Evolutionary conservation across 37 sponge, comb jelly and placozoan genomes (phyloP).

Genomic region (Agelas oroides): DNA sequence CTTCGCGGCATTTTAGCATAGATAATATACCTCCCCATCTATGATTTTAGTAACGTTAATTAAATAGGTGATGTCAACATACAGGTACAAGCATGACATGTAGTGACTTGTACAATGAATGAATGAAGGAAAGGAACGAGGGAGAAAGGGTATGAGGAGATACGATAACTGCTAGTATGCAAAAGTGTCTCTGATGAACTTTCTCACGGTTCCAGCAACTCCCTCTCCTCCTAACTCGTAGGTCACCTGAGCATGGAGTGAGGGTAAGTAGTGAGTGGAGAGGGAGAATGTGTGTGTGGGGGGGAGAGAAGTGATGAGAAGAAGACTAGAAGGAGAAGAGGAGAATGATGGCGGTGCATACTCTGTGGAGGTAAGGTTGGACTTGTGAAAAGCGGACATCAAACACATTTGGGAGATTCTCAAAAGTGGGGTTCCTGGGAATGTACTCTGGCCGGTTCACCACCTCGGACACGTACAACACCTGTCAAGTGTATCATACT

Average conservation of each 20-base stretch:
- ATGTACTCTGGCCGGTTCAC: constrained; percentile 82
- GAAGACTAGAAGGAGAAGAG: too few relatives aligned
- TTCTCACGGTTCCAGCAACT: constrained; percentile 64
- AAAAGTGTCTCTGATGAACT: constrained; percentile 75
- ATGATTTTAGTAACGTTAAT: too few relatives aligned
- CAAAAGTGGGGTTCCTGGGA: constrained; percentile 79
- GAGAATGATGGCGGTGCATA: not conserved
- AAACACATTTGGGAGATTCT: constrained; percentile 81
- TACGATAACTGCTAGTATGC: constrained; percentile 35
- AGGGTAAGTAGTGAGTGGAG: too few relatives aligned
- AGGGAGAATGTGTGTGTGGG: not conserved
- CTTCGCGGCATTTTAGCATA: too few relatives aligned
- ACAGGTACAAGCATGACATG: too few relatives aligned
- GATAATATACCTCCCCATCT: too few relatives aligned
- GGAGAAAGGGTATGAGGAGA: not conserved
- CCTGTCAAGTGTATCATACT: not conserved
- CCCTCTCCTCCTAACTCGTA: constrained; percentile 60
- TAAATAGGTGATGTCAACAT: too few relatives aligned
- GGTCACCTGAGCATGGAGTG: constrained; percentile 36
- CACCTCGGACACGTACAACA: constrained; percentile 43
- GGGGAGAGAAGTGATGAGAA: too few relatives aligned
- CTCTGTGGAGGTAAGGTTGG: constrained; percentile 79
- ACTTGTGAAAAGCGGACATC: constrained; percentile 78
- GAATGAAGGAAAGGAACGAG: too few relatives aligned
- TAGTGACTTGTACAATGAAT: too few relatives aligned